These are phyloP conservation scores for Prosapia bicincta DNA, from an alignment of 2,888 invertebrate species.

Conservation along the genomic window DNA sequence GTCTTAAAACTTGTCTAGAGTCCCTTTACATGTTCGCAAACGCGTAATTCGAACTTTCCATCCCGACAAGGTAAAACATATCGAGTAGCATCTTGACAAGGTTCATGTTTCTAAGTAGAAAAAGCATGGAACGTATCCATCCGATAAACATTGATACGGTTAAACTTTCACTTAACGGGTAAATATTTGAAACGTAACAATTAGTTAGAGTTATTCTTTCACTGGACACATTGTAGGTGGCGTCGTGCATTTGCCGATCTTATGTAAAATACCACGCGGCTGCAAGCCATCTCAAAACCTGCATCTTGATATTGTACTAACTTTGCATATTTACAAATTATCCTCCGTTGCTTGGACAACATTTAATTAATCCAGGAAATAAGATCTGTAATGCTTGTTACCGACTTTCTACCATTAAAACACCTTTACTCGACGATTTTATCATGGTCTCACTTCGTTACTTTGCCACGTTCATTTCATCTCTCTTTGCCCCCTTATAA, in stretches of 20 bases:
- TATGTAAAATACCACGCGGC: background rate
- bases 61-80: too few relatives aligned
- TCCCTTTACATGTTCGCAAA: too few relatives aligned
- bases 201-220: too few relatives aligned
- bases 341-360: background rate
- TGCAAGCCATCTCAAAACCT: conserved; percentile 2
- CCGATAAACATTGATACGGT: too few relatives aligned
- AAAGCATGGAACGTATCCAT: too few relatives aligned
- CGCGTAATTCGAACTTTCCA: too few relatives aligned
- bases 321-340: background rate
- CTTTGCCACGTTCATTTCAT: background rate
- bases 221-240: background rate
- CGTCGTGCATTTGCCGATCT: background rate
- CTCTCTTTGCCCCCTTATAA: background rate
- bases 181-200: too few relatives aligned
- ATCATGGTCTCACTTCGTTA: background rate
- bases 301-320: background rate
- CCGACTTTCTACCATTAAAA: background rate
- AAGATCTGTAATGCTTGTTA: background rate
- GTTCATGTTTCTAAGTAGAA: too few relatives aligned
- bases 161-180: too few relatives aligned
- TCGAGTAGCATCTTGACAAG: too few relatives aligned
- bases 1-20: too few relatives aligned
- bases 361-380: background rate
- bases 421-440: background rate